Evolutionary conservation across 2,888 invertebrate species (phyloP), one percentile per base, ranked within the genome.

Genomic region (Lissonota sp.): DNA sequence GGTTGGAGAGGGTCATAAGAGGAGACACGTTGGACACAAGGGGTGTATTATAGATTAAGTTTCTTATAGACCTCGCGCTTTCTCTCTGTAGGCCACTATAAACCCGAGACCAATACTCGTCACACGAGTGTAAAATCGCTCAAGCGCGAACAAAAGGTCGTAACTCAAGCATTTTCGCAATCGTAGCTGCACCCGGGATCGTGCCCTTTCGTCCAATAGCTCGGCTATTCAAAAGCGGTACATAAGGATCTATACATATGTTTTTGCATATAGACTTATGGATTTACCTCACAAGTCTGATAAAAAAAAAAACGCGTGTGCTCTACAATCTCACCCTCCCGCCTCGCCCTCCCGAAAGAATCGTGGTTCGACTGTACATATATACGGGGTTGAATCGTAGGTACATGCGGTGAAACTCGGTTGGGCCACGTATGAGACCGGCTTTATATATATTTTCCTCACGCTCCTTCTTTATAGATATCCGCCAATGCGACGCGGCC

Each of bases 351-450:
- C 74, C 77, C 77, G 6, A 62, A 10, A 40, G 53, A 53, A 49
- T 42, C n/a, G 60, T 8, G 26, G 16, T 5, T 4, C 12, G 57
- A 51, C 14, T 63, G 42, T 55, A 64, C 46, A 6, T 49, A 67
- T 26, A 39, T 40, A 67, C 42, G 2, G 53, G 8, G 66, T 49
- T 26, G 3, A 26, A 26, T 26, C 26, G 57, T 16, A 57, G 62
- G 79, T 84, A 87, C 84, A 87, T 91, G 90, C 90, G 92, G 91
- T 88, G 88, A 87, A 87, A 89, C 88, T 86, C 88, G 91, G 91
- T 92, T 92, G 91, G 92, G 92, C 92, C 92, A 92, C 92, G 92
- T 92, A 91, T 89, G 86, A 62, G 26, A 70, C 82, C 82, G 57
- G 70, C 62, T 83, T 67, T 64, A 42, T 39, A 64, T 73, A 79